phyloP scores from a whole-genome alignment of 2,888 invertebrate species.

The Phortica okadai region DNA sequence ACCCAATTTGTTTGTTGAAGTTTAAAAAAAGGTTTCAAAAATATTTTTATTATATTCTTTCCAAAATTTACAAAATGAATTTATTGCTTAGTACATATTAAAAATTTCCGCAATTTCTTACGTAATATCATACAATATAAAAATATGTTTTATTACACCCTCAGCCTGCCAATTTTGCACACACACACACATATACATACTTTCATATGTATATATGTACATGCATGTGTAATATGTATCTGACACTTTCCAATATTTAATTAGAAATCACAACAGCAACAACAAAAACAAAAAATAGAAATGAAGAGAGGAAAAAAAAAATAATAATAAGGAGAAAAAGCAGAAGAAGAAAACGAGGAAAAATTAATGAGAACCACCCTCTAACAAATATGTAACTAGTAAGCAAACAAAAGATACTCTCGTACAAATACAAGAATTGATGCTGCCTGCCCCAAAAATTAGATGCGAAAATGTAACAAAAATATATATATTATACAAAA shows the following conservation, averaged over 20 bases:
- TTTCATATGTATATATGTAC: not conserved
- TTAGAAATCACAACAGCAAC: slow-evolving; percentile 8
- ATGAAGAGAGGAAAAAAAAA: too few species aligned
- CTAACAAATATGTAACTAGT: slow-evolving; percentile 4
- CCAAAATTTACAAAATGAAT: too few species aligned
- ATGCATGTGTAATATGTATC: slow-evolving; percentile 8
- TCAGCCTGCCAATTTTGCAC: too few species aligned
- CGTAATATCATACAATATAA: too few species aligned
- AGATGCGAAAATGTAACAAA: slow-evolving; percentile 18
- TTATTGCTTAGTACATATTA: too few species aligned
- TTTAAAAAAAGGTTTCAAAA: too few species aligned
- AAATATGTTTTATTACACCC: too few species aligned
- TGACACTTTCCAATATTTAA: slow-evolving; percentile 29
- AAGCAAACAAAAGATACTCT: not conserved
- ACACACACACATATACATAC: too few species aligned
- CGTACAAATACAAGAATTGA: not conserved
- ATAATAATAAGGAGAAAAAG: too few species aligned
- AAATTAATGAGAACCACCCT: slow-evolving; percentile 12
- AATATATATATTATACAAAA: slow-evolving; percentile 10
- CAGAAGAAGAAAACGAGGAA: not conserved
- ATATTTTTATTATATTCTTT: too few species aligned
- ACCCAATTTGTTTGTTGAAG: too few species aligned
- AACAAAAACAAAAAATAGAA: not conserved
- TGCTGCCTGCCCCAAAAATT: slow-evolving; percentile 8
- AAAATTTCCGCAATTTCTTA: too few species aligned